Conservation (phyloP, 1,140 invertebrate genomes). For the Drosophila murphyi region DNA sequence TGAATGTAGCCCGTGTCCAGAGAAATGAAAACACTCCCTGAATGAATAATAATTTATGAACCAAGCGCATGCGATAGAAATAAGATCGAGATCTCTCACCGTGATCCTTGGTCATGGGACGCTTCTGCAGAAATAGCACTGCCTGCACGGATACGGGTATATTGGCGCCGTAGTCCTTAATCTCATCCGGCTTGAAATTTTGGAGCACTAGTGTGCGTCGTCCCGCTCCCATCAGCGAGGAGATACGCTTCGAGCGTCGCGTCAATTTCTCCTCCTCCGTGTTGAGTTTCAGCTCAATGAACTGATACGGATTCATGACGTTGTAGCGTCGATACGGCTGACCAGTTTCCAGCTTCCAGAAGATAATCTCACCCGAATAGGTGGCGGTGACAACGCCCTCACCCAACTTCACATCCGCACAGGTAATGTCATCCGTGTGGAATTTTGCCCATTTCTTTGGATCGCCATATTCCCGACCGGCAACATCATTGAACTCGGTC, state of each 20-base stretch:
- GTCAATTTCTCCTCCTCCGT: slow-evolving; percentile 31
- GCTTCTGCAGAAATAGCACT: slow-evolving; percentile 86
- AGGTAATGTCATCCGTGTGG: slow-evolving; percentile 91
- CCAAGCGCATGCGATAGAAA: background rate
- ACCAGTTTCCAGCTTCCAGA: slow-evolving; percentile 91
- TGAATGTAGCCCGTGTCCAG: slow-evolving; percentile 89
- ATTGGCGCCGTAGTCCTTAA: slow-evolving; percentile 31
- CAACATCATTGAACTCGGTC: slow-evolving; percentile 88
- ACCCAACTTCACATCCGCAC: slow-evolving; percentile 87
- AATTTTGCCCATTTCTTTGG: slow-evolving; percentile 88
- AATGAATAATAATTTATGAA: slow-evolving; percentile 42
- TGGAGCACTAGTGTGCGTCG: background rate
- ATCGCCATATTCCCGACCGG: slow-evolving; percentile 84
- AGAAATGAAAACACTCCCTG: slow-evolving; percentile 87
- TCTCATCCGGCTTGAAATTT: slow-evolving; percentile 22
- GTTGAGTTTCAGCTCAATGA: slow-evolving; percentile 59
- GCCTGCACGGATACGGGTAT: slow-evolving; percentile 85
- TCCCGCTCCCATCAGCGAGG: background rate
- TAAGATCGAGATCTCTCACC: slow-evolving; percentile 50
- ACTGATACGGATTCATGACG: slow-evolving; percentile 84
- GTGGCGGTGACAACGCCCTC: slow-evolving; percentile 88
- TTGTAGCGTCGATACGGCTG: slow-evolving; percentile 87
- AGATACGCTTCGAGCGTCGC: slow-evolving; percentile 27
- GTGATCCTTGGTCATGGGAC: slow-evolving; percentile 85
- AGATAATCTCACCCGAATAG: slow-evolving; percentile 91